Evolutionary conservation across 2,888 invertebrate species (phyloP).

Genomic region (Syritta pipiens): DNA sequence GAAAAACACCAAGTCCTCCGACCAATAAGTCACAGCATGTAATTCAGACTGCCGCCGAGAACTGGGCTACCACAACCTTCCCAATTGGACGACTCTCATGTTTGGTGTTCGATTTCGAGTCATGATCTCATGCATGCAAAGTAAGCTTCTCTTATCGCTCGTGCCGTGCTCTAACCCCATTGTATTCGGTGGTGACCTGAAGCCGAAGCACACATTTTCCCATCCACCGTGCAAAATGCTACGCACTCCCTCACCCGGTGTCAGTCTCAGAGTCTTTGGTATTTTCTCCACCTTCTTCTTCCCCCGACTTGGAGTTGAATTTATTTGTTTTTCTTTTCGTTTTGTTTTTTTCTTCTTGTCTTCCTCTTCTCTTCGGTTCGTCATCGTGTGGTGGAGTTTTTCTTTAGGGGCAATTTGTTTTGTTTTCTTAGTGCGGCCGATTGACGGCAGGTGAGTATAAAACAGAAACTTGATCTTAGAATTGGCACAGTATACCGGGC

Average conservation of each 20-base stretch:
- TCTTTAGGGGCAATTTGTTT: constrained; percentile 64
- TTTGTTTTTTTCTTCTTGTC: constrained; percentile 19
- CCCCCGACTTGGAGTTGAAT: constrained; percentile 6
- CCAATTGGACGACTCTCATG: neutral
- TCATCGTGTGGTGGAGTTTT: constrained; percentile 27
- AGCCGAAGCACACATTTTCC: constrained; percentile 31
- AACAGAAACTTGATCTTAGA: constrained; percentile 78
- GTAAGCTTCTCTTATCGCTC: constrained; percentile 25
- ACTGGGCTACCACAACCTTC: constrained; percentile 47
- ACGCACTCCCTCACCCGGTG: constrained; percentile 28
- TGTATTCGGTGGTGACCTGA: constrained; percentile 44
- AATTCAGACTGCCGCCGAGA: constrained; percentile 9
- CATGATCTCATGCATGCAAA: constrained; percentile 13
- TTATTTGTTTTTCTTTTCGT: constrained; percentile 1
- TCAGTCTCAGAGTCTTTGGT: constrained; percentile 3
- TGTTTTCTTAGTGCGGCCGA: constrained; percentile 59
- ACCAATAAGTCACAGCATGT: too few species aligned
- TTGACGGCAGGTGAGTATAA: constrained; percentile 74
- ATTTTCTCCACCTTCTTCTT: neutral
- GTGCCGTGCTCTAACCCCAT: constrained; percentile 20
- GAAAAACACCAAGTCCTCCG: too few species aligned
- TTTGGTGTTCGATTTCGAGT: constrained; percentile 1
- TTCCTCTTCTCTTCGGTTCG: constrained; percentile 40
- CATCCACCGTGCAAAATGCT: constrained; percentile 9
- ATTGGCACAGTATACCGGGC: constrained; percentile 79